Base-by-base conservation (phyloP, 2,888 invertebrate species). In the Heterodera filipjevi region DNA sequence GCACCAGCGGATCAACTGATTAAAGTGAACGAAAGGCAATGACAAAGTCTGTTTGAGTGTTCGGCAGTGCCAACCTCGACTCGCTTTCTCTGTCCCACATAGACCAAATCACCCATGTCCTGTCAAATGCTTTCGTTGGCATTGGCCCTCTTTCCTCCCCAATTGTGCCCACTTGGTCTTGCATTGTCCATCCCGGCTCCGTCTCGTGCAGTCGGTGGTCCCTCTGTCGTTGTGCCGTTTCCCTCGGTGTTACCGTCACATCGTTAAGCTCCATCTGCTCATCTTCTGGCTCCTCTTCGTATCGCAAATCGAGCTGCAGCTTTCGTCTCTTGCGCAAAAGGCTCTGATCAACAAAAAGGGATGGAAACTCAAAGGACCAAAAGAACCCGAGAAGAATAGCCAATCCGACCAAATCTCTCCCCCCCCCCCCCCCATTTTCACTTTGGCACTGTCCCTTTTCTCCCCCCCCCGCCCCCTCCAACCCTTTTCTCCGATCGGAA, bases 41-140 rank as follows among this genome's bases (percentile, higher is more conserved):
- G 39, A 39, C 2, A 39, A 39, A 73, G 33, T 30, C 32, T 5
- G 27, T n/a, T n/a, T n/a, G n/a, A n/a, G n/a, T n/a, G n/a, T n/a
- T n/a, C 46, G 30, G 59, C 32, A 64, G 66, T 53, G n/a, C 66
- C n/a, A 44, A 75, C 75, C 79, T 88, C 88, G 32, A 88, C 88
- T 77, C 88, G 82, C 78, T 87, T 88, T 39, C 87, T 72, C 76
- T 88, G 88, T 14, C 87, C 87, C 44, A 84, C 81, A 71, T 86
- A 87, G 16, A 87, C 85, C 46, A 86, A 71, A 68, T 86, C 86
- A 0, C 85, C 83, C 22, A 86, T 81, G 71, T 87, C 86, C 80
- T 82, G 59, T 35, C 35, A 66, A 39, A 12, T 49, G 71, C 3
- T 22, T 72, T 27, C 49, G n/a, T 33, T 32, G n/a, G 19, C 44